Base-by-base conservation (phyloP, 1,140 invertebrate species). In the Acyrthosiphon pisum region DNA sequence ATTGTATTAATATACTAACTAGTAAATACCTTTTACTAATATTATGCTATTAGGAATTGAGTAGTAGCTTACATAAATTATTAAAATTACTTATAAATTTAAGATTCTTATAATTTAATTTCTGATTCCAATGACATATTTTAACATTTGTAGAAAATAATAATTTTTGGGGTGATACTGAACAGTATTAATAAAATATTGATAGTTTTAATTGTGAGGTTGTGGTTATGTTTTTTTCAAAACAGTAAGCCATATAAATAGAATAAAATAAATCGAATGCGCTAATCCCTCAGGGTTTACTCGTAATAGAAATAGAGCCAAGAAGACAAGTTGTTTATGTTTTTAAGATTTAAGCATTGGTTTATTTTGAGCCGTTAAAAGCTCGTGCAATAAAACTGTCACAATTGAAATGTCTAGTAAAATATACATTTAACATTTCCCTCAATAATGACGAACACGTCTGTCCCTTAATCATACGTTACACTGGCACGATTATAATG, bases 271-370 rank as follows among this genome's bases (percentile, higher is more conserved):
- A n/a, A 76, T n/a, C n/a, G 1, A 76, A n/a, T 35, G 14, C 60
- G 0, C n/a, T 76, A n/a, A 76, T n/a, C 11, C 11, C 1, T 14
- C 0, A 20, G 1, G 30, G 26, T 68, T 76, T 20, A n/a, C 11
- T n/a, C 3, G 60, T 76, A 18, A 76, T 6, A 76, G n/a, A n/a
- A 76, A 83, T 37, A 83, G 0, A 81, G 11, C 35, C 2, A 37
- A 4, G 35, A 83, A 23, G 35, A 37, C 20, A 37, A 83, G 41
- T 46, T 4, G n/a, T 35, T 87, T 87, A 46, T 87, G 0, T n/a
- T n/a, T 87, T n/a, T 50, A 87, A n/a, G 86, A n/a, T 87, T 87
- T 87, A 87, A 48, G 44, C 50, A 87, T 87, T 87, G 44, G 46
- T 87, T 89, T 53, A 22, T 89, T 86, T 89, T 89, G 35, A 53